Evolutionary conservation across 1,140 invertebrate genomes (phyloP).

Genomic region (Nephila pilipes): DNA sequence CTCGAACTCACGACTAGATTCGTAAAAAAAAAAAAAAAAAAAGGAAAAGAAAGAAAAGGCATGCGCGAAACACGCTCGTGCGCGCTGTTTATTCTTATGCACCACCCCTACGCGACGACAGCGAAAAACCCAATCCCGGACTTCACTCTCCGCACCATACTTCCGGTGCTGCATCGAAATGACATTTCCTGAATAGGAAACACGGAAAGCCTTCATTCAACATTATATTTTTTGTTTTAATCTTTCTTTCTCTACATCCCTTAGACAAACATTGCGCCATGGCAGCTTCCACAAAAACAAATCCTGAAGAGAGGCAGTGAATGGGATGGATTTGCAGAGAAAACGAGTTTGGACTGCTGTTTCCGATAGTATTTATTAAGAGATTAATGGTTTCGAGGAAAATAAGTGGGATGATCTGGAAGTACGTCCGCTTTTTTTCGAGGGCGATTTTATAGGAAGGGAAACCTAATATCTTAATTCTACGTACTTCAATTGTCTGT

Average conservation of each 20-base stretch:
- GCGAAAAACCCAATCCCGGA: constrained; percentile 54
- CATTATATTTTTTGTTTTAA: neutral
- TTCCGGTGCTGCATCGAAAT: constrained; percentile 63
- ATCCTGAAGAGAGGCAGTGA: neutral
- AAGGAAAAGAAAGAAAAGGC: no score
- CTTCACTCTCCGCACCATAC: constrained; percentile 55
- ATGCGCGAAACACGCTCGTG: no score
- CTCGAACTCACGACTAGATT: no score
- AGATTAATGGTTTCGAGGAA: no score
- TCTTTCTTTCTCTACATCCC: neutral
- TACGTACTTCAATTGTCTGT: no score
- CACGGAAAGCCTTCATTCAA: constrained; percentile 47
- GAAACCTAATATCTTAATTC: no score
- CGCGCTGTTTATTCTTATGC: neutral
- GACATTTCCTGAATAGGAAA: constrained; percentile 70
- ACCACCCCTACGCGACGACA: neutral
- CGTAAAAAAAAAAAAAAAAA: no score
- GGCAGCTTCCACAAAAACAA: constrained; percentile 26
- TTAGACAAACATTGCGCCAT: neutral
- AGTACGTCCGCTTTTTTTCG: no score
- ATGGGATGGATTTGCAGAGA: neutral
- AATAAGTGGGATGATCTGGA: no score
- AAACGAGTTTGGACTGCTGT: neutral
- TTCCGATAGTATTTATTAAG: no score
- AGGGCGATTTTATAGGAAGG: no score